These are phyloP conservation scores for Oxycera nigricornis DNA, from an alignment of 2,888 invertebrate species.

Conservation along the genomic window DNA sequence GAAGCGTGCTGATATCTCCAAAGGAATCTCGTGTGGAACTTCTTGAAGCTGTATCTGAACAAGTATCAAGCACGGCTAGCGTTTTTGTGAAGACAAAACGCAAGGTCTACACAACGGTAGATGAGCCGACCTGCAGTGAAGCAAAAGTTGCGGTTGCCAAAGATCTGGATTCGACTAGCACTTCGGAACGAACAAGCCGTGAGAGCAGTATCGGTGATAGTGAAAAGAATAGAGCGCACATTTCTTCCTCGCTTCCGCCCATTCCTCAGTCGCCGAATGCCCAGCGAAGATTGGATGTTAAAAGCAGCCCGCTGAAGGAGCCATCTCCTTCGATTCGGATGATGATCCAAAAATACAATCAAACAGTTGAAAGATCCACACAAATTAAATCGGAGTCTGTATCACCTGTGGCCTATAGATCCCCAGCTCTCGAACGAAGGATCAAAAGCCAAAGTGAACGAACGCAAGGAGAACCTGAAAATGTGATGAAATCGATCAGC, in stretches of 20 bases:
- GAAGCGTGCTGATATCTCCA: conserved; percentile 49
- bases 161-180: conserved; percentile 48
- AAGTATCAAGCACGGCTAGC: conserved; percentile 61
- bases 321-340: conserved; percentile 73
- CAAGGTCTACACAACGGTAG: conserved; percentile 78
- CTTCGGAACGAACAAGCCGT: conserved; percentile 46
- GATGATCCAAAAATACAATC: conserved; percentile 72
- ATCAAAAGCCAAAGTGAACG: conserved; percentile 64
- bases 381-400: conserved; percentile 68
- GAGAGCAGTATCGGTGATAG: conserved; percentile 43
- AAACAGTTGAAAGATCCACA: conserved; percentile 57
- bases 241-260: conserved; percentile 62
- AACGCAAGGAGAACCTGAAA: conserved; percentile 62
- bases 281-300: conserved; percentile 63
- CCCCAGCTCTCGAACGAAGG: conserved; percentile 69
- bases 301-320: conserved; percentile 66
- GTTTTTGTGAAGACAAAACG: conserved; percentile 82
- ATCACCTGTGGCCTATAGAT: conserved; percentile 71
- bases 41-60: conserved; percentile 48
- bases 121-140: conserved; percentile 52
- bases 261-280: conserved; percentile 67
- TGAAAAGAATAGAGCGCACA: conserved; percentile 27
- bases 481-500: conserved; percentile 72
- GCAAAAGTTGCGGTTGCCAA: conserved; percentile 36
- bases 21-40: conserved; percentile 50